Base-by-base conservation (phyloP, 2,888 invertebrate genomes). In the Pyrochroa serraticornis region DNA sequence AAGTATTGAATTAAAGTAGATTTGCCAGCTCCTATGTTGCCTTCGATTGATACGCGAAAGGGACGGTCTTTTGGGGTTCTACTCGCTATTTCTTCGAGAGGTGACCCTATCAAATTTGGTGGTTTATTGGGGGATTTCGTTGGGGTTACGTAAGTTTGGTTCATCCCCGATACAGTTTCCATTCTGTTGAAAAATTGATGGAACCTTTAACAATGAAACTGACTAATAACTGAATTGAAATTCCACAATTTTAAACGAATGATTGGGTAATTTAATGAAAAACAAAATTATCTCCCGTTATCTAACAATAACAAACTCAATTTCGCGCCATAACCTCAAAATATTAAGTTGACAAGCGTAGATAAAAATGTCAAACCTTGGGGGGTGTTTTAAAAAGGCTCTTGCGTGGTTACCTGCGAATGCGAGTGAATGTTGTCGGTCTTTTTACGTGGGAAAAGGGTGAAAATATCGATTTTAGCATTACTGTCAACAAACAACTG, bases 11-110 rank as follows among this genome's bases (percentile, higher is more conserved):
- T 73, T 8, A 81, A 69, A 6, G 79, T 79, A 0, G 80, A 79
- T 66, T 81, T 81, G 50, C 81, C 81, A 36, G 80, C 78, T 6
- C 80, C 80, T 53, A 81, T 80, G 58, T 81, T 81, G 7, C 81
- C 81, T 66, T 81, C 81, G 10, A 81, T 72, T 0, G 80, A 78
- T 7, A 81, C 79, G 32, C 77, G 69, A 61, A 79, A 80, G 3
- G 81, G 78, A 31, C 77, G 65, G 52, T 77, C 70, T 6, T 71
- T 68, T 0, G 76, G 76, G 7, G 74, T 73, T 22, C 22, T 2
- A 5, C 22, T 22, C 22, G 22, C 22, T 65, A 61, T 39, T 42
- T 57, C 45, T 64, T 69, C 3, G 8, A 35, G 34, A 0, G 35
- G 46, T 22, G 34, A 35, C 6, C 36, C 36, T 3, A 35, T 22